phyloP scores from a whole-genome alignment of 1,140 invertebrate species.

The Dufourea novaeangliae region DNA sequence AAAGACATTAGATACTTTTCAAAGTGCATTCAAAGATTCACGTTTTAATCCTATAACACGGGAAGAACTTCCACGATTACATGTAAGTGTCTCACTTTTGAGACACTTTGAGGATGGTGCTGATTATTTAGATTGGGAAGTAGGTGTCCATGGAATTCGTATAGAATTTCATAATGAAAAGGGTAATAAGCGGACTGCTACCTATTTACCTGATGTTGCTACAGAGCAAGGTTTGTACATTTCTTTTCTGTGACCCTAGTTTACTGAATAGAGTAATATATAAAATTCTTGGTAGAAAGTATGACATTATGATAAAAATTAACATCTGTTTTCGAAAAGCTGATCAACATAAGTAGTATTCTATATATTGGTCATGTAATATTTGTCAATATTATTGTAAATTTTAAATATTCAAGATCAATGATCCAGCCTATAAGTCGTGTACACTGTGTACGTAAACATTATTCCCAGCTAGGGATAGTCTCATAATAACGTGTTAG shows the following conservation, averaged over 20 bases:
- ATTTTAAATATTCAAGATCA: too few relatives aligned
- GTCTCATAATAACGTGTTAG: too few relatives aligned
- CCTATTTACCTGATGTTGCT: slow-evolving; percentile 98
- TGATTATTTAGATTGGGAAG: slow-evolving; percentile 98
- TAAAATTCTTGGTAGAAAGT: too few relatives aligned
- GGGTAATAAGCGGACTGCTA: slow-evolving; percentile 96
- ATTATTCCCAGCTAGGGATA: too few relatives aligned
- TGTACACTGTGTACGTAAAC: too few relatives aligned
- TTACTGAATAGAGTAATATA: neutral
- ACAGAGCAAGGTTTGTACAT: slow-evolving; percentile 93
- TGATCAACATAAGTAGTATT: too few relatives aligned
- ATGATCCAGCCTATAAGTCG: too few relatives aligned
- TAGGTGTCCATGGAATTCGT: slow-evolving; percentile 98
- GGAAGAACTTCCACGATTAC: slow-evolving; percentile 95
- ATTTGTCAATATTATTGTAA: too few relatives aligned
- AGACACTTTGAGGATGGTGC: slow-evolving; percentile 97
- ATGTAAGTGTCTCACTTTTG: slow-evolving; percentile 97
- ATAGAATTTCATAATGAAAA: slow-evolving; percentile 99
- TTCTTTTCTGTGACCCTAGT: neutral
- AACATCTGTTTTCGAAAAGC: too few relatives aligned
- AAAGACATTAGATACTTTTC: slow-evolving; percentile 56
- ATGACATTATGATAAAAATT: too few relatives aligned
- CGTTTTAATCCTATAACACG: slow-evolving; percentile 97
- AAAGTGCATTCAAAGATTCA: slow-evolving; percentile 98
- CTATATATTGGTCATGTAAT: too few relatives aligned